Base-by-base conservation (phyloP, 2,797 vertebrate genomes). In the Sebastes wilsoni region DNA sequence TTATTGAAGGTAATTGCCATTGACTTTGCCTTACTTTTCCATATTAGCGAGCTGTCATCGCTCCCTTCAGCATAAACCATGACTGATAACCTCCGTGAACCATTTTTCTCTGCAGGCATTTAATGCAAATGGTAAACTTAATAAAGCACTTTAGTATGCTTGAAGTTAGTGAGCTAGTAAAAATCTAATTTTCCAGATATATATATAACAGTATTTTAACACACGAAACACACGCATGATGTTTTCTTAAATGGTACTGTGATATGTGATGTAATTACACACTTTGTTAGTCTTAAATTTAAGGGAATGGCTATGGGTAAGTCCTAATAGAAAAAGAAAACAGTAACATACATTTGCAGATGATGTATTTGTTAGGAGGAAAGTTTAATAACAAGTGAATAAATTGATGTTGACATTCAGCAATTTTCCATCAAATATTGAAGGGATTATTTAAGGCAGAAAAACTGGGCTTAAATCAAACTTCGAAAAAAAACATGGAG, bases 391-490 rank as follows among this genome's bases (percentile, higher is more conserved):
- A n/a, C 28, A 80, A 68, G 8, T 8, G 3, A 6, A 62, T 28
- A 58, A 38, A 61, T 16, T 46, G 3, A 55, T 20, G 61, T 4
- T 64, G 59, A 36, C 4, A 36, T 58, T 25, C 13, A 27, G 18
- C 6, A 28, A 8, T 30, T 36, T 6, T 23, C 58, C 13, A 58
- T 56, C 1, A 5, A 3, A 16, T 20, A 54, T 10, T 4, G 22
- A 49, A 62, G 11, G 34, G 61, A 49, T 49, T 20, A 52, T 32
- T 20, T 2, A 56, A 30, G 32, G 23, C 2, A 18, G 46, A 58
- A 12, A 61, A 54, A 18, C 27, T 71, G 52, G 34, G 42, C 64
- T 49, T n/a, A 78, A 81, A 70, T 78, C 38, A 73, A 80, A 78
- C 28, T 30, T 25, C 8, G 4, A 66, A 36, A 13, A 61, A 71